Conservation (phyloP, 2,888 invertebrate species). For the Lagria hirta region DNA sequence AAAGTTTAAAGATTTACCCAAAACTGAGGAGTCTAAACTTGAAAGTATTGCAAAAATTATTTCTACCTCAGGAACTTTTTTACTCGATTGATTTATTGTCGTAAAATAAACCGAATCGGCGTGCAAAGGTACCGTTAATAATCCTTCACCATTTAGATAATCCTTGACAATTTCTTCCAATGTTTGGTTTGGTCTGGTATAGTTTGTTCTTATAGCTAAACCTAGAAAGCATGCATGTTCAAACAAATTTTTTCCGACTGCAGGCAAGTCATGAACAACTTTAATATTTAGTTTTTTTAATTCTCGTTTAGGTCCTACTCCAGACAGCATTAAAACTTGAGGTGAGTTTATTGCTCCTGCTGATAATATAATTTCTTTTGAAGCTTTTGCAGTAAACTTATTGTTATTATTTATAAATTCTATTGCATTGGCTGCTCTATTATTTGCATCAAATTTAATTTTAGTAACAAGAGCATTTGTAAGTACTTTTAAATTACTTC, state of each 20-base stretch:
- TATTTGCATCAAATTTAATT: conserved; percentile 13
- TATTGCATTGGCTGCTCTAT: conserved; percentile 22
- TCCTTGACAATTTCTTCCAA: no score
- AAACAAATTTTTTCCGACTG: conserved; percentile 5
- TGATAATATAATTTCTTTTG: conserved; percentile 9
- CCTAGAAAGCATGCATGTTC: conserved; percentile 4
- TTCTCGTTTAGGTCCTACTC: conserved; percentile 10
- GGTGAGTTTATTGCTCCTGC: conserved; percentile 12
- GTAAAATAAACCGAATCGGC: no score
- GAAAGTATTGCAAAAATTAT: no score
- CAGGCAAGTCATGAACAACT: conserved; percentile 6
- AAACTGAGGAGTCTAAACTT: no score
- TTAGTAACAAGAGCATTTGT: conserved; percentile 24
- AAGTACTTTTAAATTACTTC: conserved; percentile 24
- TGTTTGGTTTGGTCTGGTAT: no score
- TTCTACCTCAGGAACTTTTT: no score
- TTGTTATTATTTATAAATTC: conserved; percentile 23
- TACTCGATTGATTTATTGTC: no score
- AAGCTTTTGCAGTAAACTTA: conserved; percentile 10
- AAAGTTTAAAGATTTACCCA: no score
- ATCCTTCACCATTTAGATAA: no score
- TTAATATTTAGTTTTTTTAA: conserved; percentile 6
- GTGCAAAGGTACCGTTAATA: no score
- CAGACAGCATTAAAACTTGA: conserved; percentile 12
- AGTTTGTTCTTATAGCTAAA: conserved; percentile 2